Evolutionary conservation across 2,888 invertebrate species (phyloP), one percentile per base, ranked within the genome.

Genomic region (Euclidia mi): DNA sequence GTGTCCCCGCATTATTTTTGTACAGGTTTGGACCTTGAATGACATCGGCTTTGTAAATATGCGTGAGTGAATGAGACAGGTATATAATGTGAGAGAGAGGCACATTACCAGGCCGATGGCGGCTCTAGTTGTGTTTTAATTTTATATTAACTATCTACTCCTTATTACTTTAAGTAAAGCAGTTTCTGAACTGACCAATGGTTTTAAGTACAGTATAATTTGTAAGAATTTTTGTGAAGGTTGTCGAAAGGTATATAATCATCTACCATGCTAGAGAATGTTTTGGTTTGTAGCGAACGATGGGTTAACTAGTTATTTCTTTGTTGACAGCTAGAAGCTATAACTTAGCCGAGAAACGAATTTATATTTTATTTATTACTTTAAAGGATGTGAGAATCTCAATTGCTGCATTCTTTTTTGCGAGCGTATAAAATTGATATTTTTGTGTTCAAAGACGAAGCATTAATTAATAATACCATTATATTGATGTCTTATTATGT

Each of bases 1-100:
- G 78, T 77, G 78, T 70, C 58, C 20, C 55, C 67, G 63, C 56
- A 60, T 82, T 81, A 79, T 81, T 83, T 82, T 80, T 82, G 83
- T 83, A 83, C 82, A 82, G 77, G 65, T 71, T 62, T 55, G 67
- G 59, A 56, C 50, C 46, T 58, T 60, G 65, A 61, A 64, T 71
- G 60, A 52, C 40, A 56, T 70, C 44, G 43, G 82, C 80, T 35
- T 84, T 85, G 83, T 85, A 85, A 14, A 82, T 85, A 81, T 25
- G 80, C 79, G 53, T 56, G 57, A 37, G 50, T 52, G 63, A 56
- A 57, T 63, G 61, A 35, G 53, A 53, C 37, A 47, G 31, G 37
- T 14, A 32, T 40, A 28, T n/a, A n/a, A n/a, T n/a, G n/a, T n/a
- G 25, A 29, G 40, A 58, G 38, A 42, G 44, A 20, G 42, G 43